A percentile compares a stretch with the other conserved stretches of the same genome.
These are phyloP conservation scores for Anas flavirostris DNA, from an alignment of 2,797 vertebrate genomes.

Conservation along the genomic window DNA sequence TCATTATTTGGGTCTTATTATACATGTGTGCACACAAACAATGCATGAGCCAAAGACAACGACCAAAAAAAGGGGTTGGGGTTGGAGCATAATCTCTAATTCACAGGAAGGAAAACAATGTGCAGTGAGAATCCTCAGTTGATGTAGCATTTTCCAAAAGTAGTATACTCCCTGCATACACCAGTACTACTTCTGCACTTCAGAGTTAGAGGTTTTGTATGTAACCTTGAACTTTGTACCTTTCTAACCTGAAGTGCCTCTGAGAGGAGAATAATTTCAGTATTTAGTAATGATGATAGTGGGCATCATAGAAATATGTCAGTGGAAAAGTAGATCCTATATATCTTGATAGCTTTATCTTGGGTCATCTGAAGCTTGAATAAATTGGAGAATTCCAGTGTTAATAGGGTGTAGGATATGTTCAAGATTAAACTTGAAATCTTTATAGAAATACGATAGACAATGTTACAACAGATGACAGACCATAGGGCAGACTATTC, in stretches of 20 bases:
- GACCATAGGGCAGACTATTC: neutral
- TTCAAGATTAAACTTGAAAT: neutral
- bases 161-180: neutral
- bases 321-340: neutral
- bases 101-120: neutral
- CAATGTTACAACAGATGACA: neutral
- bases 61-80: neutral
- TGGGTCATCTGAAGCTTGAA: neutral
- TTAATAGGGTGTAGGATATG: neutral
- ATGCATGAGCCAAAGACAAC: neutral
- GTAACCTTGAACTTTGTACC: neutral
- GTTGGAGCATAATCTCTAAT: neutral
- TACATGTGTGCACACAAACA: fast-evolving
- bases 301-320: neutral
- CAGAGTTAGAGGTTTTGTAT: neutral
- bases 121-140: neutral
- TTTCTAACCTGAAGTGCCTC: neutral
- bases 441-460: neutral
- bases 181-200: neutral
- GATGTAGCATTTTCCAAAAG: neutral
- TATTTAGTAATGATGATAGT: neutral
- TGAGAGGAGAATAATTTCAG: neutral
- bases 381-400: neutral
- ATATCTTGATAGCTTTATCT: neutral
- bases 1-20: neutral